phyloP scores from a whole-genome alignment of 2,113 vertebrate genomes.

The Datnioides undecimradiatus region DNA sequence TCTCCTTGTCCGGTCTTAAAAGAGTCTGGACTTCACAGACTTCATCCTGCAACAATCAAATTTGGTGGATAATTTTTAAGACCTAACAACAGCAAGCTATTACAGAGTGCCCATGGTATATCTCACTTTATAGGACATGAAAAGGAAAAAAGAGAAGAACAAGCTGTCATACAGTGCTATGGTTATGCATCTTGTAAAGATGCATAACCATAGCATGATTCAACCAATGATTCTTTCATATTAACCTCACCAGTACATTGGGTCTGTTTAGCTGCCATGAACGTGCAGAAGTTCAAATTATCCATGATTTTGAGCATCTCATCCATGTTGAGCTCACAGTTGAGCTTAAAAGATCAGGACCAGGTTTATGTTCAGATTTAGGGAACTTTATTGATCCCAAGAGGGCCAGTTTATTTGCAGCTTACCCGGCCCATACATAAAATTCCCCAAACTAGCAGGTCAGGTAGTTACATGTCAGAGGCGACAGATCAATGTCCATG shows the following conservation, averaged over 20 bases:
- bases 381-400: too few relatives aligned
- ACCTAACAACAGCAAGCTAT: slow-evolving; percentile 14
- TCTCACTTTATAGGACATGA: slow-evolving; percentile 18
- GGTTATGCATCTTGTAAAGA: too few relatives aligned
- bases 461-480: too few relatives aligned
- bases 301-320: neutral
- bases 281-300: neutral
- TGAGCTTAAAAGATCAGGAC: neutral
- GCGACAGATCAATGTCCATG: too few relatives aligned
- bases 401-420: too few relatives aligned
- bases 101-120: neutral
- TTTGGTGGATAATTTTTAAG: slow-evolving; percentile 22
- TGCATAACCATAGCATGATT: too few relatives aligned
- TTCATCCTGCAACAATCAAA: slow-evolving; percentile 17
- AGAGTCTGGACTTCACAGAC: neutral
- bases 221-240: too few relatives aligned
- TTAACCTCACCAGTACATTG: neutral
- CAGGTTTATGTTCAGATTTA: too few relatives aligned
- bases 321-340: neutral
- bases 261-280: neutral
- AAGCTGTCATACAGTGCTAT: neutral
- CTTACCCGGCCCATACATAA: too few relatives aligned
- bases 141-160: neutral
- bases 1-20: slow-evolving; percentile 2
- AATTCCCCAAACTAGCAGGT: too few relatives aligned